Evolutionary conservation across 1,140 invertebrate genomes (phyloP).

Genomic region (Orchesella cincta): DNA sequence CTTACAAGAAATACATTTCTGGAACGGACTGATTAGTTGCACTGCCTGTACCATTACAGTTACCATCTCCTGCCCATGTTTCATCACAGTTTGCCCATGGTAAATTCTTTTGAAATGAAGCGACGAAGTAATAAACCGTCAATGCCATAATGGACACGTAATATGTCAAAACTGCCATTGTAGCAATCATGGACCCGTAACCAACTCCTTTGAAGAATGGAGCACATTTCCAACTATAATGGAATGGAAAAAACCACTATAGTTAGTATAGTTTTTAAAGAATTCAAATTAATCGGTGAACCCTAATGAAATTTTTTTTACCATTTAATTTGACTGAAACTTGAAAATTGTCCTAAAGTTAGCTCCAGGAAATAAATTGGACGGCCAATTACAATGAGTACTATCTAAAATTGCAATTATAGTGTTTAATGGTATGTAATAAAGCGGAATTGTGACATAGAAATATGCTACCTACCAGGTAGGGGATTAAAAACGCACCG

Average conservation of each 20-base stretch:
- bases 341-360: slow-evolving; percentile 60
- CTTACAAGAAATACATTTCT: slow-evolving; percentile 21
- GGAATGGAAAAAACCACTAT: not conserved
- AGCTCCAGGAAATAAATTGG: slow-evolving; percentile 60
- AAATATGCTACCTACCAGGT: too few species aligned
- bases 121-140: slow-evolving; percentile 57
- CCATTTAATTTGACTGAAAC: slow-evolving; percentile 9
- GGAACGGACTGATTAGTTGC: not conserved
- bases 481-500: slow-evolving; percentile 63
- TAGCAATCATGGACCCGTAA: slow-evolving; percentile 29
- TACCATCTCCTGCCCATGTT: slow-evolving; percentile 48
- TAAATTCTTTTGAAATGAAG: slow-evolving; percentile 53
- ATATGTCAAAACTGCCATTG: slow-evolving; percentile 48
- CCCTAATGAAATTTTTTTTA: too few species aligned
- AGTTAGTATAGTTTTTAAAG: not conserved
- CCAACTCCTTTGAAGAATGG: slow-evolving; percentile 28
- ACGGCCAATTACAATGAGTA: slow-evolving; percentile 63
- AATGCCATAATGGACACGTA: slow-evolving; percentile 57
- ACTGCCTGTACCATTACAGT: slow-evolving; percentile 5
- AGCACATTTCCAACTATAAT: slow-evolving; percentile 5
- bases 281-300: too few species aligned
- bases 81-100: slow-evolving; percentile 55
- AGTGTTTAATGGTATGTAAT: too few species aligned
- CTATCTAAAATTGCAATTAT: too few species aligned
- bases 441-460: too few species aligned